Evolutionary conservation across 35 echinoderm and acorn worm species (phyloP).

Genomic region (Apostichopus californicus): DNA sequence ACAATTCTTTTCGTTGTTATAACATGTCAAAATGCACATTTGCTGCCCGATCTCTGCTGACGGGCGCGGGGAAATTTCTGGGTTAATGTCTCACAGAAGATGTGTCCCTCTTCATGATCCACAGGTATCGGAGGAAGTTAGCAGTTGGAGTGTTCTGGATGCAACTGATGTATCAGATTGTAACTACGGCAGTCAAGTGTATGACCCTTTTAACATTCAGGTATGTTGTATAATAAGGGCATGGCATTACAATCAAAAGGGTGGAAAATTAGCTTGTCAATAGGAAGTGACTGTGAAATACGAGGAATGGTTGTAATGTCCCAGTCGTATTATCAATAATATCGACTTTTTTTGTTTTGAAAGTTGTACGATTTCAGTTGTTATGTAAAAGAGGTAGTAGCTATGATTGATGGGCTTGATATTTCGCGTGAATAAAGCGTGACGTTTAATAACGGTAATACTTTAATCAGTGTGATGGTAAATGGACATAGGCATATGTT

Average conservation of each 20-base stretch:
- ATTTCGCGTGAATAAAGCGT: no score
- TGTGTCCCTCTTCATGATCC: neutral
- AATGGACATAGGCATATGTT: no score
- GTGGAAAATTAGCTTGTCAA: neutral
- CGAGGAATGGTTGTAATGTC: neutral
- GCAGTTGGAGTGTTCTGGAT: conserved; percentile 13
- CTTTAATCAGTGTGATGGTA: no score
- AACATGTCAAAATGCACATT: conserved; percentile 17
- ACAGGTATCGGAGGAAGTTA: neutral
- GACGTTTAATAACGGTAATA: no score
- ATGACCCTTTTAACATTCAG: conserved; percentile 39
- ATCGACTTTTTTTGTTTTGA: neutral
- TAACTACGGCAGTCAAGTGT: neutral
- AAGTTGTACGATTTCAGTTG: no score
- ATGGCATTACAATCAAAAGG: neutral
- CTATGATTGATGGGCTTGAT: no score
- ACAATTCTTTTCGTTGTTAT: conserved; percentile 20
- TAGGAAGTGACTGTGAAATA: neutral
- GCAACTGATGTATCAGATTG: conserved; percentile 12
- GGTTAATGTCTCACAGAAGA: conserved; percentile 29
- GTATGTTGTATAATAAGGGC: conserved; percentile 1
- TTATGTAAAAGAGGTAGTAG: no score
- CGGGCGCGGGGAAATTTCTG: neutral
- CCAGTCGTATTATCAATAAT: neutral
- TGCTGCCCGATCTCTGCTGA: neutral